Evolutionary conservation across 2,888 invertebrate species (phyloP), one percentile per base, ranked within the genome.

Genomic region (Fabriciana adippe): DNA sequence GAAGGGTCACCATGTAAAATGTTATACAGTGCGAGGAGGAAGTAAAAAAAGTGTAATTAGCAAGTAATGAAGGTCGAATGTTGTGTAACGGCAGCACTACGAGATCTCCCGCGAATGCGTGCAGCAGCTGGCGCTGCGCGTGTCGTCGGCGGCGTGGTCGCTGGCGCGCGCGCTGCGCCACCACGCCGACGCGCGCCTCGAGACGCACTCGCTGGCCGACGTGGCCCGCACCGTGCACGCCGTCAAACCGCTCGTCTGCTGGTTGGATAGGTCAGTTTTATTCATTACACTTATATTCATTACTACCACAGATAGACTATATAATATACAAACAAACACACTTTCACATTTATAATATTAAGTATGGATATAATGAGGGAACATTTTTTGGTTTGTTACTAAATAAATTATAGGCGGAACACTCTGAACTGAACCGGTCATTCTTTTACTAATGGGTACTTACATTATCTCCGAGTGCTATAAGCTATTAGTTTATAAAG

Each of bases 201-300:
- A 96, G 73, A 97, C 97, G 14, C 95, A 95, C 88, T 95, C 96
- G 65, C 92, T 98, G 79, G 96, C 97, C 47, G 97, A 97, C 84
- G 97, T 98, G 64, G 97, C 97, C 56, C 95, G 96, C 76, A 95
- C 97, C 64, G 95, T 98, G 79, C 95, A 94, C 59, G 95, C 96
- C 55, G 95, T 98, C 53, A 98, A 98, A 86, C 96, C 96, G 68
- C 93, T 99, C 64, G 96, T 97, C 26, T 96, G 96, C 81, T 99
- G 99, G 98, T 93, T 99, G 18, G 98, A 98, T 87, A 94, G 97
- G 95, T 95, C 26, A 26, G 26, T 4, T 26, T 26, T 26, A 26
- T 26, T 26, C 5, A 26, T 26, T 26, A 26, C 18, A 18, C 18
- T 18, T 85, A 76, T 79, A 62, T 5, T 6, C 18, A 15, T 13